Percentiles rank a stretch among this genome's conserved stretches.
Conservation (phyloP, 2,797 vertebrate genomes). For the Pagetopsis macropterus region DNA sequence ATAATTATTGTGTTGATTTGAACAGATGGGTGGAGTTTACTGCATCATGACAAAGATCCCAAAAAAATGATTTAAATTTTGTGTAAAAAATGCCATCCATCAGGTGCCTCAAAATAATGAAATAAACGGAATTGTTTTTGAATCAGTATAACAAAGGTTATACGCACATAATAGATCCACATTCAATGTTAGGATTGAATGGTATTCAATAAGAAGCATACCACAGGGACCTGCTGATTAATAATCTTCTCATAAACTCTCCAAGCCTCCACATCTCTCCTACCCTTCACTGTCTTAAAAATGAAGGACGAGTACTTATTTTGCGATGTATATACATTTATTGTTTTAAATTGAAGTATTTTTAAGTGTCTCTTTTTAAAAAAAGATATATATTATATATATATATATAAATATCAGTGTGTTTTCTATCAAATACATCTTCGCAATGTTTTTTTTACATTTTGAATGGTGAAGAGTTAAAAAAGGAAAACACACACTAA, state of each 20-base stretch:
- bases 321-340: slow-evolving; percentile 27
- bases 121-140: slow-evolving; percentile 16
- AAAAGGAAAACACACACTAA: slow-evolving; percentile 5
- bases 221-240: slow-evolving; percentile 51
- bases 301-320: slow-evolving; percentile 28
- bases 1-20: slow-evolving; percentile 41
- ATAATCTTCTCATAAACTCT: slow-evolving; percentile 54
- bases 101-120: slow-evolving; percentile 36
- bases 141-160: slow-evolving; percentile 30
- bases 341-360: slow-evolving; percentile 23
- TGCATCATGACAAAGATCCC: slow-evolving; percentile 6
- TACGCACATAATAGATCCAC: slow-evolving; percentile 39
- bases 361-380: neutral
- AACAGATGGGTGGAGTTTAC: slow-evolving; percentile 32
- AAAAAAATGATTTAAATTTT: slow-evolving; percentile 30
- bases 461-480: slow-evolving; percentile 6
- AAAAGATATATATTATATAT: too few species aligned
- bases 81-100: slow-evolving; percentile 38
- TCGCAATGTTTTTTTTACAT: slow-evolving; percentile 3
- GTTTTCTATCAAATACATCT: slow-evolving; percentile 22
- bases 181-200: slow-evolving; percentile 46
- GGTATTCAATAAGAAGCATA: slow-evolving; percentile 54
- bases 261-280: slow-evolving; percentile 19
- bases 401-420: neutral
- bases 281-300: slow-evolving; percentile 8